Evolutionary conservation across 2,888 invertebrate species (phyloP), one percentile per base, ranked within the genome.

Genomic region (Temnothorax ravouxi): DNA sequence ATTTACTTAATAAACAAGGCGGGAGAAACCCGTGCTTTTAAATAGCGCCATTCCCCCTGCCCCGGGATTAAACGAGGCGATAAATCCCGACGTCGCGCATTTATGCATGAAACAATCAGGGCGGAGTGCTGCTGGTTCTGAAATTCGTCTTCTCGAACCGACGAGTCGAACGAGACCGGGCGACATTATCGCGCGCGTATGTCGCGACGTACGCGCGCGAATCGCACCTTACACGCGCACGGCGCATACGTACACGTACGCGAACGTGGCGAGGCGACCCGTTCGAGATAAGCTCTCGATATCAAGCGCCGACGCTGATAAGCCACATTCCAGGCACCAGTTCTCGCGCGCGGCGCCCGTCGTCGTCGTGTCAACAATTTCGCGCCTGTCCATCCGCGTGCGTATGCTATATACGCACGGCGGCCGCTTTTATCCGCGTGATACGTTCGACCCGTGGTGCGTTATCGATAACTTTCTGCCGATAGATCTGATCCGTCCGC

Each of bases 301-400:
- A 93, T 93, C 93, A 91, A 92, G 90, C 90, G 91, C 4, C 89
- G 84, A 86, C 76, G 34, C 56, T 62, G 91, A 88, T 88, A 93
- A 89, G 90, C 84, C 85, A 87, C 93, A 93, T 93, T 92, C 93
- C 92, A 89, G 89, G 86, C 89, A 80, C 85, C 92, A 93, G 93
- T 93, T 91, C 90, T 90, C 90, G 87, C 86, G 88, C 91, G 79
- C 87, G 89, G 83, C 90, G 88, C 87, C 87, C 85, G 87, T 50
- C 47, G 79, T 86, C 71, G 87, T 81, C 91, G 90, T 91, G 92
- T 89, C 91, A 87, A 91, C 89, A 88, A 83, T 92, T 91, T 90
- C 91, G 87, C 89, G 84, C 84, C 83, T 79, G 84, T 84, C 38
- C 59, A 38, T 71, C 66, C 25, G 29, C 0, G 3, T 9, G n/a